Evolutionary conservation across 2,888 invertebrate species (phyloP), one percentile per base, ranked within the genome.

Genomic region (Chymomyza caudatula): DNA sequence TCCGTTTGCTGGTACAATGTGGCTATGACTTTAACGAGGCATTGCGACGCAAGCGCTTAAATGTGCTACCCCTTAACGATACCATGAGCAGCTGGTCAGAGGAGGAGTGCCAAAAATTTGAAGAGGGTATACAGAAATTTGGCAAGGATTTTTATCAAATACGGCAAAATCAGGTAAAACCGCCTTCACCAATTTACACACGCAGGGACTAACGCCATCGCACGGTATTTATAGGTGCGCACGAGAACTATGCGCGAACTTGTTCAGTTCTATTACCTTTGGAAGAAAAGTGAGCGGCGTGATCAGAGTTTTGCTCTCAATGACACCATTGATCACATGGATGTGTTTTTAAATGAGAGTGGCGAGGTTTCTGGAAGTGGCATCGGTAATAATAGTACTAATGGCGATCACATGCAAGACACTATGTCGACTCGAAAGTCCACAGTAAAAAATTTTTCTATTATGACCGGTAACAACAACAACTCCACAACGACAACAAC

Each of bases 221-320:
- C 53, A 59, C 37, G 22, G 52, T 51, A 47, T 51, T 85, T 79
- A 65, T 63, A 90, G 90, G 91, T 98, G 54, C 93, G 96, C 81
- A 98, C 98, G 64, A 92, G 98, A 78, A 96, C 97, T 6, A 98
- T 99, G 51, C 97, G 98, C 37, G 99, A 99, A 91, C 92, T 99
- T 69, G 98, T 99, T 13, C 97, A 98, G 89, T 99, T 99, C 91
- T 96, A 96, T 90, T 96, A 96, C 85, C 92, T 98, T 62, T 99
- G 99, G 99, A 99, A 99, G 91, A 99, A 99, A 91, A 98, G 98
- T 23, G 98, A 98, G 88, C 92, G 99, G 17, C 98, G 98, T 90
- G 99, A 99, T 80, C 88, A 89, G 44, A 85, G 88, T 68, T 89
- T 88, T 60, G 84, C 85, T 1, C 86, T 89, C 3, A 87, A 89